Evolutionary conservation across 2,888 invertebrate genomes (phyloP), one percentile per base, ranked within the genome.

Genomic region (Dione juno): DNA sequence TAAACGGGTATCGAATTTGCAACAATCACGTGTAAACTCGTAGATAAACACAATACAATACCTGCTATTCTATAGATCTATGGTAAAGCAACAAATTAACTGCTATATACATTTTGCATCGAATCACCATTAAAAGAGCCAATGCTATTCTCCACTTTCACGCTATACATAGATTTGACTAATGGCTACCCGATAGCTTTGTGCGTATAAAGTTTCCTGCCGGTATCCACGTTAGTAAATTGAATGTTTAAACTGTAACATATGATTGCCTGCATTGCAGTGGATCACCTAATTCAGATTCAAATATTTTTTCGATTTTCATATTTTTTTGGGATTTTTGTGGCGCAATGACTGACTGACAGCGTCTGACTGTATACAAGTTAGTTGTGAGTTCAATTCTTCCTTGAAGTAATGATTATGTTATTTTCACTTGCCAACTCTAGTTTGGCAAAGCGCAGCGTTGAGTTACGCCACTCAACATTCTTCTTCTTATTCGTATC

Each of bases 111-210:
- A 35, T 45, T 61, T 35, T n/a, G 16, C 61, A 7, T 35, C n/a
- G 43, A 28, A 28, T 61, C 28, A 14, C 43, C 43, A 64, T 37
- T 64, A 50, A 64, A 64, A 64, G 35, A 50, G 16, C 48, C 6
- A 48, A 64, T 50, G 16, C 21, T 48, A 37, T 35, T 64, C 48
- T 63, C 37, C 13, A 16, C 16, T 64, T 35, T 64, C 48, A 37
- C 16, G 21, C 14, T 14, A 19, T 37, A 19, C 48, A 64, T 64
- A 64, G 16, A 48, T 50, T 40, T 64, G 64, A 64, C 48, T 64
- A 64, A 64, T 50, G 64, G 64, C 50, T 48, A 50, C 40, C 48
- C 64, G 64, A 64, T 64, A 64, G 45, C 61, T 43, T 45, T 61
- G 28, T 61, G 28, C 45, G 61, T 61, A n/a, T 45, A 45, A 61